These are phyloP conservation scores for Parochlus steinenii DNA, from an alignment of 2,888 invertebrate species.

Conservation along the genomic window DNA sequence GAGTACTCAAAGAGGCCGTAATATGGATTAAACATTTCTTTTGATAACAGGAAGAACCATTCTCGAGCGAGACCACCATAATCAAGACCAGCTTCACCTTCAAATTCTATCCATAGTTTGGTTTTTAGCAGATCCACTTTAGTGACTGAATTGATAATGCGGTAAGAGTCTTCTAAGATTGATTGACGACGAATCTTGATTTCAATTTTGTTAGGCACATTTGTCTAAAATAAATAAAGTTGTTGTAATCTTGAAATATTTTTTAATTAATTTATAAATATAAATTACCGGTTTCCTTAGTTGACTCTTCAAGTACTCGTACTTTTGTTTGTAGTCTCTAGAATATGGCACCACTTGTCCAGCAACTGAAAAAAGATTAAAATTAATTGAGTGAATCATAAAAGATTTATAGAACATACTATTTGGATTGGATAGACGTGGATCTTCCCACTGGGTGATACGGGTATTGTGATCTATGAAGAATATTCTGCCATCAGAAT, in stretches of 20 bases:
- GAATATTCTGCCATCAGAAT: slow-evolving; percentile 91
- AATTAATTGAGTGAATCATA: no score
- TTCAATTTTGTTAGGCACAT: slow-evolving; percentile 96
- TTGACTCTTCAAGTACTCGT: slow-evolving; percentile 94
- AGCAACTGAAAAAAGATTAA: no score
- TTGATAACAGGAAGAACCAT: slow-evolving; percentile 97
- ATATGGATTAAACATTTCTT: slow-evolving; percentile 99
- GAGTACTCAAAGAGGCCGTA: slow-evolving; percentile 99
- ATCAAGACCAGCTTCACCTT: slow-evolving; percentile 85
- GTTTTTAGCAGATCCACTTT: slow-evolving; percentile 87
- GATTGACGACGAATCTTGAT: slow-evolving; percentile 81
- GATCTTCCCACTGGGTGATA: slow-evolving; percentile 99
- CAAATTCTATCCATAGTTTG: slow-evolving; percentile 97
- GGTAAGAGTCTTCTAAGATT: slow-evolving; percentile 93
- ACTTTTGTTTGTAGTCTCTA: slow-evolving; percentile 95
- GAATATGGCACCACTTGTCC: slow-evolving; percentile 98
- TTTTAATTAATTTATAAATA: slow-evolving; percentile 2
- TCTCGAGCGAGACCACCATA: slow-evolving; percentile 94
- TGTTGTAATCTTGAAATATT: slow-evolving; percentile 2
- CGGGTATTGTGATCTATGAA: slow-evolving; percentile 97
- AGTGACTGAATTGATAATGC: slow-evolving; percentile 82
- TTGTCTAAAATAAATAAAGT: slow-evolving; percentile 45
- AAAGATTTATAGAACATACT: no score
- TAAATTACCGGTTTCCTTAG: slow-evolving; percentile 76
- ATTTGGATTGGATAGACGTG: slow-evolving; percentile 85